phyloP scores from a whole-genome alignment of 2,113 vertebrate species.

The Catagonus wagneri region DNA sequence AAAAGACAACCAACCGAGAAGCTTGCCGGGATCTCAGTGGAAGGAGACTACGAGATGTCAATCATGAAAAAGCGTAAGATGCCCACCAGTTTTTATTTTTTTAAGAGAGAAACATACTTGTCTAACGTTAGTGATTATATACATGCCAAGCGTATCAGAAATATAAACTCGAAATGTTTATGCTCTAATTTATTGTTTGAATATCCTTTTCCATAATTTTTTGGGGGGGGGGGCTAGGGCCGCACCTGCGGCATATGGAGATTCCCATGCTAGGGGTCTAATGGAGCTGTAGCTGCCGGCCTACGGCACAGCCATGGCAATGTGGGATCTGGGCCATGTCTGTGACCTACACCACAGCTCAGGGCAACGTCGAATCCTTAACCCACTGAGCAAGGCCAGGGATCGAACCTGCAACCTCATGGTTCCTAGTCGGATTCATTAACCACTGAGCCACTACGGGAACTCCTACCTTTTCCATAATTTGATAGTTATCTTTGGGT shows the following conservation, averaged over 20 bases:
- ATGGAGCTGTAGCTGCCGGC: too few species aligned
- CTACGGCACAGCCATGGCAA: too few species aligned
- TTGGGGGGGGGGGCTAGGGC: too few species aligned
- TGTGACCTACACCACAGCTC: too few species aligned
- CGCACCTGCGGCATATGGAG: too few species aligned
- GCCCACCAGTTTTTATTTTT: neutral
- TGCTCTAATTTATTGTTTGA: neutral
- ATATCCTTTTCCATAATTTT: conserved; percentile 4
- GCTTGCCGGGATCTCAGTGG: conserved; percentile 98
- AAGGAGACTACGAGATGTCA: conserved; percentile 96
- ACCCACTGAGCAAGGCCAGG: too few species aligned
- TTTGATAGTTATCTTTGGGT: neutral
- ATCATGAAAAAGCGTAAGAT: conserved; percentile 97
- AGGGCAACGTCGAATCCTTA: too few species aligned
- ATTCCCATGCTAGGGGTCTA: too few species aligned
- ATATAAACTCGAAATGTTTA: neutral
- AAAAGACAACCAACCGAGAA: conserved; percentile 98
- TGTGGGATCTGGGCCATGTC: too few species aligned
- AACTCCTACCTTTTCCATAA: conserved; percentile 2
- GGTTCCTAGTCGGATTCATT: too few species aligned
- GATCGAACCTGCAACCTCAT: too few species aligned
- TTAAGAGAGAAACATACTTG: neutral
- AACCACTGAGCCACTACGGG: too few species aligned
- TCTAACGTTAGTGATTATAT: neutral
- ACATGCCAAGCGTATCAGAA: neutral